phyloP scores from a whole-genome alignment of 2,113 vertebrate genomes.

The Aptenodytes patagonicus region DNA sequence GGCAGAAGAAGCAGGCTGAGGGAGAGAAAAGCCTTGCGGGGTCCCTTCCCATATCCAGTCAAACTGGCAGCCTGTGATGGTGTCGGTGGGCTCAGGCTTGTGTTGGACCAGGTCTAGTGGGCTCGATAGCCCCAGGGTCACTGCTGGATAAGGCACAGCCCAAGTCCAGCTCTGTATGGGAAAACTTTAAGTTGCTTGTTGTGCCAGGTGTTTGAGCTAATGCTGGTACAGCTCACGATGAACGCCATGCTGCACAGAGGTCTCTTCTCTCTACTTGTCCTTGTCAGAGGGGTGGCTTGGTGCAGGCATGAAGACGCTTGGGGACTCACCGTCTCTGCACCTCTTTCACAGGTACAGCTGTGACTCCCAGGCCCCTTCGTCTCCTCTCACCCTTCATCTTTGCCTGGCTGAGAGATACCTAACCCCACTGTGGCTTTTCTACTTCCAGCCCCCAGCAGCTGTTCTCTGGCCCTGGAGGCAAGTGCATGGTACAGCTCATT shows the following conservation, averaged over 20 bases:
- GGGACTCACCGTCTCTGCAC: neutral
- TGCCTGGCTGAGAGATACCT: neutral
- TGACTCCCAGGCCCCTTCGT: neutral
- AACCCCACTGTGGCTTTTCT: neutral
- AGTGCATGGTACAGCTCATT: neutral
- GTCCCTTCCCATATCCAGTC: neutral
- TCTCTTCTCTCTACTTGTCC: neutral
- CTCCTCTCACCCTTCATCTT: neutral
- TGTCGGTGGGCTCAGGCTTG: neutral
- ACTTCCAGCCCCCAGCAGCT: neutral
- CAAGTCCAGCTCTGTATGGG: neutral
- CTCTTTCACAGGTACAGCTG: neutral
- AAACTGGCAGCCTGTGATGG: neutral
- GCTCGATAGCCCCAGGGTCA: neutral
- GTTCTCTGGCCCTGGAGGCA: neutral
- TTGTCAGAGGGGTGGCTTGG: neutral
- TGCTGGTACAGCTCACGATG: neutral
- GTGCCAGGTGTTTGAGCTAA: neutral
- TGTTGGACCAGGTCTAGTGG: neutral
- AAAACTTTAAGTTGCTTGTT: rapidly evolving
- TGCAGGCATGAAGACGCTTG: neutral
- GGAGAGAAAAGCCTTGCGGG: neutral
- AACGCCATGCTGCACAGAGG: neutral
- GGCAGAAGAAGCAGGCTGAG: neutral
- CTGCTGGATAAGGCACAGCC: neutral